Base-by-base conservation (phyloP, 2,888 invertebrate genomes). In the Aphidius colemani region DNA sequence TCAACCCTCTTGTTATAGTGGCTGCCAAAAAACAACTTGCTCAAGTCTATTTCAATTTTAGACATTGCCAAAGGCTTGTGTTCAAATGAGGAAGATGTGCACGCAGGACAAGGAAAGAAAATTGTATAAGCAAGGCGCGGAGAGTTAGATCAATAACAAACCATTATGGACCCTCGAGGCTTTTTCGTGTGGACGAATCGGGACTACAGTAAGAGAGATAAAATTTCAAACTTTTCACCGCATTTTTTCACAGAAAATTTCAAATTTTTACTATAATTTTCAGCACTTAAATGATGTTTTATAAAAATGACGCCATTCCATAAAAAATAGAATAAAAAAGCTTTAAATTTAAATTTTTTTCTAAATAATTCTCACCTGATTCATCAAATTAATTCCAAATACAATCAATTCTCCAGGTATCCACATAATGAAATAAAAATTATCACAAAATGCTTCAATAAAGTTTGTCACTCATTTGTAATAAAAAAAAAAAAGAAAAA, bases 81-180 rank as follows among this genome's bases (percentile, higher is more conserved):
- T 30, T 40, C 62, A 66, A 63, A 49, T 10, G 53, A 69, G 71
- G 72, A 68, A 70, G 69, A 67, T 64, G 66, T 65, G 59, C 11
- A 60, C 30, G 55, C 67, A 72, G 66, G 70, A 69, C 64, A 67
- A 67, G 67, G 68, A 59, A 74, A 75, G 75, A 77, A 76, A 76
- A 75, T 70, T 73, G 71, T 30, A 30, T 72, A 72, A 75, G 75
- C 71, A 77, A 75, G 72, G 69, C 74, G 72, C 71, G 66, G 30
- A 30, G 73, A 74, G 78, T 74, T 77, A 78, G 78, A 80, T 80
- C 80, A 79, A 80, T 80, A 80, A 79, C 75, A 77, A 80, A 78
- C 78, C 77, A 78, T 80, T 79, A 79, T 75, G 74, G 75, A 73
- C 72, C 69, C 70, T 73, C 72, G 71, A 69, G 70, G 70, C 68